phyloP scores from a whole-genome alignment of 1,140 invertebrate species.

The Tetragonula clypearis region DNA sequence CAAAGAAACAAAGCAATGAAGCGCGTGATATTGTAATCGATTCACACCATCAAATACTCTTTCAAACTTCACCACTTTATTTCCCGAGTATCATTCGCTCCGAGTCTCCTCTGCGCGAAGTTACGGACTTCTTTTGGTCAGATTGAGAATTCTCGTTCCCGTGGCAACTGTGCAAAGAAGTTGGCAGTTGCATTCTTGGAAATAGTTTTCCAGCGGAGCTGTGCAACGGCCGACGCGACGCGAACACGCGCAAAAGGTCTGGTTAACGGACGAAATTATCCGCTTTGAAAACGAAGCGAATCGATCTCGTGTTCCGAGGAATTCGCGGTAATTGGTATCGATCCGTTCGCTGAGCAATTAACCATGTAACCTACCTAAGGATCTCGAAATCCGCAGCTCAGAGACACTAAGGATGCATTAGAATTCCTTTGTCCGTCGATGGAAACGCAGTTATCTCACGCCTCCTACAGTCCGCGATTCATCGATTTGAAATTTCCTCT shows the following conservation, averaged over 20 bases:
- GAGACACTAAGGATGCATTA: neutral
- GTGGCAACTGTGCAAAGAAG: neutral
- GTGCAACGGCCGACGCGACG: neutral
- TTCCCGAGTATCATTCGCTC: neutral
- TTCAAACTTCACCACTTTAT: no score
- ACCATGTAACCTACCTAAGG: no score
- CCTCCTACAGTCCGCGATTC: neutral
- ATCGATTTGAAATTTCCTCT: neutral
- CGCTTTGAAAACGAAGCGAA: neutral
- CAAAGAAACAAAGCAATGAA: neutral
- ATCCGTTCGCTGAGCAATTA: neutral
- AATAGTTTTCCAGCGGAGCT: neutral
- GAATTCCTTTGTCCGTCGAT: neutral
- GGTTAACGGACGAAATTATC: neutral
- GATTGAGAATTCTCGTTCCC: neutral
- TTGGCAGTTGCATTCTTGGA: neutral
- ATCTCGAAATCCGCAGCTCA: neutral
- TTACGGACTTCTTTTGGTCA: neutral
- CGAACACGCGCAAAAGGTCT: neutral
- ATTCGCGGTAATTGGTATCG: neutral
- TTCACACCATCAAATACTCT: no score
- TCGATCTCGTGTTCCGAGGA: neutral
- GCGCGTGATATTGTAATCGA: neutral
- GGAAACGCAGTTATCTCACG: neutral
- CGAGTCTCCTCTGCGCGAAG: no score